Conservation (phyloP, 2,888 invertebrate genomes). For the Cyclophora albipunctata region DNA sequence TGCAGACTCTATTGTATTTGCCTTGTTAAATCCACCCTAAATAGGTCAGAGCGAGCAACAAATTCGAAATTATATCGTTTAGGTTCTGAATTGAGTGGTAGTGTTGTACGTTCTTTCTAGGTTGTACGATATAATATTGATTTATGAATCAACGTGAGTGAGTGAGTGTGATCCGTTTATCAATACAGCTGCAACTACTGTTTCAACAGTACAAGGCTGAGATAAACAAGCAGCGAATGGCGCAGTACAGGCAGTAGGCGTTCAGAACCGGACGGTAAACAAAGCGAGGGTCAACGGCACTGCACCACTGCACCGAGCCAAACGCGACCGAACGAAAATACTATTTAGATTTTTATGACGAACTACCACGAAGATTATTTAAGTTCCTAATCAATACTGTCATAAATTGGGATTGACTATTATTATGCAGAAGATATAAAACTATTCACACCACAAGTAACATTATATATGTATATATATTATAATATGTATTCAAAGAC, state of each 20-base stretch:
- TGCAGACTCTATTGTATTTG: no score
- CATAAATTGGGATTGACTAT: no score
- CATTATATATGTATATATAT: no score
- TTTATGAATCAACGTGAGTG: conserved; percentile 21
- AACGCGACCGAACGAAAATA: conserved; percentile 4
- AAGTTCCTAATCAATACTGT: no score
- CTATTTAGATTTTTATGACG: background rate
- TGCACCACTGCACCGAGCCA: conserved; percentile 13
- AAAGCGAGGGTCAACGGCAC: conserved; percentile 55
- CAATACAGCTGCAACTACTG: conserved; percentile 35
- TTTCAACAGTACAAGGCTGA: conserved; percentile 25
- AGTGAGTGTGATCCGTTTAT: conserved; percentile 25
- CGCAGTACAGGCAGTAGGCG: conserved; percentile 25
- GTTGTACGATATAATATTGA: conserved; percentile 3
- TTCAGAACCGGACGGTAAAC: conserved; percentile 49
- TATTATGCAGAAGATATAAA: no score
- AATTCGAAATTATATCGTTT: no score
- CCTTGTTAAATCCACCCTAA: no score
- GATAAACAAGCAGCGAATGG: conserved; percentile 29
- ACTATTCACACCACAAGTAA: no score
- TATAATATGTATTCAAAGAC: no score
- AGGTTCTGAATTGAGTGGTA: no score
- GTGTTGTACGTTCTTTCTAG: no score
- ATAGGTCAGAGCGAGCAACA: no score
- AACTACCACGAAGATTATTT: background rate